Conservation (phyloP, 2,888 invertebrate species). For the Byasa hedistus region DNA sequence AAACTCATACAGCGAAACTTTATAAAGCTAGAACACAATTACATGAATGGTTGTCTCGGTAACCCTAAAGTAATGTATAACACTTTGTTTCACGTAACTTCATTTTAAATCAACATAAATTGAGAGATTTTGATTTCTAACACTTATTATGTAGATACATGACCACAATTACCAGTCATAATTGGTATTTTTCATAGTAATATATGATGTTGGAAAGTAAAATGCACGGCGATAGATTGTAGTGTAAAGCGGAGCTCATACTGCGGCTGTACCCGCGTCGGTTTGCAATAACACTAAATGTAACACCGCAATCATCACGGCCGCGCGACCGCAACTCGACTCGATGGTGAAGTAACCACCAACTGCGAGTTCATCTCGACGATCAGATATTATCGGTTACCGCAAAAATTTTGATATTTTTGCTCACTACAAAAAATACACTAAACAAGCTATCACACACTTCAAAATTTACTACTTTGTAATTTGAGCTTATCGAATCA, state of each 20-base stretch:
- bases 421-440: neutral
- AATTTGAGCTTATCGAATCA: too few relatives aligned
- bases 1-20: conserved; percentile 54
- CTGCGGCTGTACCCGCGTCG: conserved; percentile 45
- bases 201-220: conserved; percentile 33
- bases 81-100: neutral
- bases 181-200: neutral
- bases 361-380: conserved; percentile 51
- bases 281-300: conserved; percentile 66
- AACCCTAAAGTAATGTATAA: conserved; percentile 2
- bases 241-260: conserved; percentile 54
- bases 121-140: neutral
- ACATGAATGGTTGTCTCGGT: conserved; percentile 1
- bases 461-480: too few relatives aligned
- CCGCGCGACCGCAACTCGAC: conserved; percentile 57
- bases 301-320: conserved; percentile 60
- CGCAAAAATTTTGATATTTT: neutral
- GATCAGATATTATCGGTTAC: conserved; percentile 19
- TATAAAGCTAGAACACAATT: conserved; percentile 47
- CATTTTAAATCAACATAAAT: conserved; percentile 8
- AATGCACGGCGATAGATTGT: conserved; percentile 55
- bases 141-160: neutral
- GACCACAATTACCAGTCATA: neutral
- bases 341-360: conserved; percentile 50
- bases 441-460: neutral